Conservation (phyloP, 53 echinoderm and acorn worm species). For the Antedon mediterranea region DNA sequence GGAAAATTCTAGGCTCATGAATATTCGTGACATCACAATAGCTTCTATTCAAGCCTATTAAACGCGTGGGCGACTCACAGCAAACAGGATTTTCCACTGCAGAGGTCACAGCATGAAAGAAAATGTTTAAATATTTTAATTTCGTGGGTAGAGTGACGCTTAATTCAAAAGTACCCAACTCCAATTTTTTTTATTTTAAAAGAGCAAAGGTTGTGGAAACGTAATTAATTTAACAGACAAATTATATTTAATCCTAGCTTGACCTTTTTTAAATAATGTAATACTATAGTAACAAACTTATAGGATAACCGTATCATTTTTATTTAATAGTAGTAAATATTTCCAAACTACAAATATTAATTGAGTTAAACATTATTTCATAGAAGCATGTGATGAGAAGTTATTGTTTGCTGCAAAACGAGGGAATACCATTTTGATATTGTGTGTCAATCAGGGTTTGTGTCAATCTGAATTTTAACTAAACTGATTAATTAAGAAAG, state of each 20-base stretch:
- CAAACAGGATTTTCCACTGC: background rate
- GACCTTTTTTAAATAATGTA: no score
- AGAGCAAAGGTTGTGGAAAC: no score
- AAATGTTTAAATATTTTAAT: background rate
- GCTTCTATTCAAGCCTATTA: background rate
- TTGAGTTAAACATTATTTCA: background rate
- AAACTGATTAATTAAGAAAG: no score
- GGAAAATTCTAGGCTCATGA: background rate
- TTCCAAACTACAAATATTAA: background rate
- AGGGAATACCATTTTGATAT: background rate
- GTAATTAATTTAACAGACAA: no score
- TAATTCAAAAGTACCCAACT: no score
- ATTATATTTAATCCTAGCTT: no score
- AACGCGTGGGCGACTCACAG: background rate
- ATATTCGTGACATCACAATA: background rate
- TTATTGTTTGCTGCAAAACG: background rate
- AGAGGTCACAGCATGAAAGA: background rate
- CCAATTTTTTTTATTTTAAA: no score
- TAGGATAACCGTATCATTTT: no score
- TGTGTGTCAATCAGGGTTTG: background rate
- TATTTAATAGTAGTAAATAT: background rate
- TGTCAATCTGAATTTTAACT: no score
- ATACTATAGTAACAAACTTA: no score
- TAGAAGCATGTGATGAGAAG: background rate
- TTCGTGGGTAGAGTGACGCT: background rate